phyloP scores from a whole-genome alignment of 2,797 vertebrate species.

The Harpagifer antarcticus region DNA sequence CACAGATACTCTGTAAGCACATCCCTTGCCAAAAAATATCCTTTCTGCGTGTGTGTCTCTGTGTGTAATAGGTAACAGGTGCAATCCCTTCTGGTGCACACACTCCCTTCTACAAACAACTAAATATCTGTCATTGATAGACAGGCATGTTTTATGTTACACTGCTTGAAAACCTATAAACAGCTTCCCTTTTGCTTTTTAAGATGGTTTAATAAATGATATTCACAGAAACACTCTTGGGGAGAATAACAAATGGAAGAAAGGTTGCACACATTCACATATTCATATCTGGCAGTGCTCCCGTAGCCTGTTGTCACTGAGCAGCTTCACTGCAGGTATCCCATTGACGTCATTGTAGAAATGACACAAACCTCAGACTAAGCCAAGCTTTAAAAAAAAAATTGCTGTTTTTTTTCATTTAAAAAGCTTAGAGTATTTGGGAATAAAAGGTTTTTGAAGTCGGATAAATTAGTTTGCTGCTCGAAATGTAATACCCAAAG shows the following conservation, averaged over 20 bases:
- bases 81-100: slow-evolving; percentile 56
- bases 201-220: not conserved
- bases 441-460: slow-evolving; percentile 48
- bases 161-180: slow-evolving; percentile 9
- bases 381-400: slow-evolving; percentile 45
- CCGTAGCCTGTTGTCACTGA: slow-evolving; percentile 43
- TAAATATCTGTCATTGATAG: slow-evolving; percentile 40
- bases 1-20: slow-evolving; percentile 59
- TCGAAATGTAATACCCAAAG: slow-evolving; percentile 38
- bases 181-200: not conserved
- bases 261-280: slow-evolving; percentile 30
- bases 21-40: slow-evolving; percentile 32
- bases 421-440: slow-evolving; percentile 27
- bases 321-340: slow-evolving; percentile 60
- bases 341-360: slow-evolving; percentile 68
- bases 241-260: slow-evolving; percentile 11
- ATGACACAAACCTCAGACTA: slow-evolving; percentile 50
- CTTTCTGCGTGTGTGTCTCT: slow-evolving; percentile 24
- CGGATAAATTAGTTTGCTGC: slow-evolving; percentile 47
- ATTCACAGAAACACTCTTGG: slow-evolving; percentile 5
- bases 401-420: slow-evolving; percentile 5
- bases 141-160: slow-evolving; percentile 5
- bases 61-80: slow-evolving; percentile 62
- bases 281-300: slow-evolving; percentile 52
- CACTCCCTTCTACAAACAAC: slow-evolving; percentile 43